phyloP scores from a whole-genome alignment of 2,797 vertebrate species.

The Craterocephalus amniculus region DNA sequence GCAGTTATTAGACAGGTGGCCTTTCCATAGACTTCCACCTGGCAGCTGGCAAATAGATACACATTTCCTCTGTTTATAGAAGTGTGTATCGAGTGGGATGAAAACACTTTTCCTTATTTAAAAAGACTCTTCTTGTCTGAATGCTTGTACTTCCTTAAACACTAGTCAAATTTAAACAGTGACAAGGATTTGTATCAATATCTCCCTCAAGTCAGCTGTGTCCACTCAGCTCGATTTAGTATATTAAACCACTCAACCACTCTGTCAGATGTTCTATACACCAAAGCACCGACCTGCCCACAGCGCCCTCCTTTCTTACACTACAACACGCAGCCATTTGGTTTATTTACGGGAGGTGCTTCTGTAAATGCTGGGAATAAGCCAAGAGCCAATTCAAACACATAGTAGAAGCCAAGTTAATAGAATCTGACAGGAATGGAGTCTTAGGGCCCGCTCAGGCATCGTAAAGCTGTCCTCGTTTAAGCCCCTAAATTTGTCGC shows the following conservation, averaged over 20 bases:
- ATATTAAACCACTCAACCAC: conserved; percentile 67
- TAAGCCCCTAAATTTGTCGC: conserved; percentile 77
- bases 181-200: conserved; percentile 42
- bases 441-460: conserved; percentile 71
- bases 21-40: conserved; percentile 68
- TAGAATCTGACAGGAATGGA: conserved; percentile 78
- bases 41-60: conserved; percentile 68
- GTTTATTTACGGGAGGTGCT: conserved; percentile 77
- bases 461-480: conserved; percentile 78
- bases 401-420: conserved; percentile 68
- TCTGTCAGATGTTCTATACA: conserved; percentile 63
- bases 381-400: conserved; percentile 74
- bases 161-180: conserved; percentile 63
- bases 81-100: conserved; percentile 41
- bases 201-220: conserved; percentile 45
- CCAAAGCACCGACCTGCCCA: conserved; percentile 41
- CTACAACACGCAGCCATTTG: conserved; percentile 70
- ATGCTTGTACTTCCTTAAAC: conserved; percentile 57
- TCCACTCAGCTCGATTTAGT: conserved; percentile 42
- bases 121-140: conserved; percentile 44
- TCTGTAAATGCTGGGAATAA: conserved; percentile 73
- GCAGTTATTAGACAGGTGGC: conserved; percentile 74
- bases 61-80: conserved; percentile 48
- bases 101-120: conserved; percentile 71
- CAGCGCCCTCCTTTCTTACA: conserved; percentile 34